Evolutionary conservation across 2,797 vertebrate species (phyloP), one percentile per base, ranked within the genome.

Genomic region (Aulostomus chinensis): DNA sequence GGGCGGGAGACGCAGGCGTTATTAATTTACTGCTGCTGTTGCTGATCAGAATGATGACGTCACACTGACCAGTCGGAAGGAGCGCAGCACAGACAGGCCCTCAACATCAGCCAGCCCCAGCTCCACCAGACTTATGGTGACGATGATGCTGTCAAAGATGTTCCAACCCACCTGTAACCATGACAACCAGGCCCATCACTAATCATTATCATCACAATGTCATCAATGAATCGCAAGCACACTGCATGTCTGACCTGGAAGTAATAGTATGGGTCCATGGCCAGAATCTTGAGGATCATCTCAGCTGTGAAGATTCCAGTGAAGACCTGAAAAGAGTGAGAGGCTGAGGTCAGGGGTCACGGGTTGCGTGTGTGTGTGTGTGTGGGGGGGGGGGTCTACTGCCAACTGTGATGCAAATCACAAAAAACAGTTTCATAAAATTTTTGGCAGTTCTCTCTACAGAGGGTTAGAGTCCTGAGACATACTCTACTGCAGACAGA

Each of bases 81-180:
- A 96, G 13, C 96, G 93, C 21, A 98, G 93, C 58, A 98, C 95
- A 0, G 95, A 97, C 13, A 98, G 87, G 4, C 95, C 95, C 72
- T 97, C 80, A 14, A 98, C 94, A 0, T 95, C 65, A 22, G 94
- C 93, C 81, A 98, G 57, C 33, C 93, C 94, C 59, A 98, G 84
- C 78, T 98, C 96, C 59, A 97, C 94, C 61, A 98, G 89, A 78
- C 94, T 97, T 81, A 98, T 90, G 14, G 93, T 95, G 70, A 98
- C 95, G 0, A 98, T 98, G 81, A 98, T 90, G 49, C 94, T 97
- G 86, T 98, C 96, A 0, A 98, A 98, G 68, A 98, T 91, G 66
- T 98, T 98, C 96, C 96, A 98, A 34, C 95, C 95, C 45, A 93
- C 93, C 87, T 97, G 92, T 62, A 94, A 93, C 13, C 60, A 73